Evolutionary conservation across 2,888 invertebrate species (phyloP).

Genomic region (Dorcus parallelipipedus): DNA sequence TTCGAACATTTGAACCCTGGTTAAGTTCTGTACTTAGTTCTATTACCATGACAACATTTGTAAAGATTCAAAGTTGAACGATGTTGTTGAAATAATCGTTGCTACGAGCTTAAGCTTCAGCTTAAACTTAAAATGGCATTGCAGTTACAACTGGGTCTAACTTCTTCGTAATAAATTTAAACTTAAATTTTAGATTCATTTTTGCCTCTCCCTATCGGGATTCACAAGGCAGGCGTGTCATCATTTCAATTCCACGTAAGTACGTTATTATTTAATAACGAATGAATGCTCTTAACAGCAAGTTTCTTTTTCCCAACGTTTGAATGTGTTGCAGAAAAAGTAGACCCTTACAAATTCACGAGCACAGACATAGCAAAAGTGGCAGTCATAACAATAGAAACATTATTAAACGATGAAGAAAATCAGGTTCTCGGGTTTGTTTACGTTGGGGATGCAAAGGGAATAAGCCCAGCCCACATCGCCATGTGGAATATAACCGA

Average conservation of each 20-base stretch:
- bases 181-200: constrained; percentile 57
- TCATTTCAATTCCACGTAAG: constrained; percentile 50
- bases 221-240: constrained; percentile 67
- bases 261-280: neutral
- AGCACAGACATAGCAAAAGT: constrained; percentile 69
- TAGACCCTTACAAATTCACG: constrained; percentile 64
- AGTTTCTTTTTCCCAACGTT: neutral
- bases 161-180: neutral
- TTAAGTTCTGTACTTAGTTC: too few relatives aligned
- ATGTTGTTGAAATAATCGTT: too few relatives aligned
- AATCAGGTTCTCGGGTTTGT: constrained; percentile 73
- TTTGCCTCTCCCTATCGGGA: constrained; percentile 74
- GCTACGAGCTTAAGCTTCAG: too few relatives aligned
- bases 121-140: too few relatives aligned
- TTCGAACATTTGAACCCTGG: too few relatives aligned
- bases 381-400: constrained; percentile 70
- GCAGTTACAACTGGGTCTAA: too few relatives aligned
- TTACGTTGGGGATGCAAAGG: constrained; percentile 67
- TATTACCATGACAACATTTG: too few relatives aligned
- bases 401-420: constrained; percentile 69
- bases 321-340: constrained; percentile 52
- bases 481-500: constrained; percentile 72
- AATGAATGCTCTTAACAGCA: neutral
- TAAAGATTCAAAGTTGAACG: too few relatives aligned
- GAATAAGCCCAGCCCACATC: constrained; percentile 61